Evolutionary conservation across 2,888 invertebrate genomes (phyloP).

Genomic region (Trichogramma evanescens): DNA sequence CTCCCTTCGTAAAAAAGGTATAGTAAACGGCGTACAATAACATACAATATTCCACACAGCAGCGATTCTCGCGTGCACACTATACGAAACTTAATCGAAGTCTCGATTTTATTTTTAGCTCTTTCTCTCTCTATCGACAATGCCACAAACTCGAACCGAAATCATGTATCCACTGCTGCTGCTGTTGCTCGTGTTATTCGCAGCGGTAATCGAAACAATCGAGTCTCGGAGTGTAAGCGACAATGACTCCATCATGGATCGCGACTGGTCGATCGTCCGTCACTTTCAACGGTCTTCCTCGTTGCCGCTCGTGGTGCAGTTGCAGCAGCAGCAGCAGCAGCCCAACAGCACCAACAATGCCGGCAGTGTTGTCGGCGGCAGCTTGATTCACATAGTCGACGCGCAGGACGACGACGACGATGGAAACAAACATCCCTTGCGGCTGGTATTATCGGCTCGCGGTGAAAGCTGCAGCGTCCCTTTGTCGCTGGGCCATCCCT

Average conservation of each 20-base stretch:
- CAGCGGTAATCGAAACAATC: not conserved
- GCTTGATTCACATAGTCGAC: slow-evolving; percentile 5
- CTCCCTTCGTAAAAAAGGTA: too few relatives aligned
- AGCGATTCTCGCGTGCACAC: too few relatives aligned
- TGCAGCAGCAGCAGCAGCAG: too few relatives aligned
- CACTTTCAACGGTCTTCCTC: not conserved
- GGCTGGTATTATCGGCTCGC: not conserved
- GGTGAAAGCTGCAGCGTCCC: not conserved
- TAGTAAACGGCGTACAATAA: too few relatives aligned
- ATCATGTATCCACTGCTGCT: not conserved
- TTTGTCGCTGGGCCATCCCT: not conserved
- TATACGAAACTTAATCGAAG: too few relatives aligned
- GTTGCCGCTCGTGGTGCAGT: not conserved
- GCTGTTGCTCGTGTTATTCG: too few relatives aligned
- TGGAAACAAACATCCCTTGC: not conserved
- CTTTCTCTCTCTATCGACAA: too few relatives aligned
- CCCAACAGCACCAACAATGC: too few relatives aligned
- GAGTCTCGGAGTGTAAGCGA: not conserved
- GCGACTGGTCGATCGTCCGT: slow-evolving; percentile 1
- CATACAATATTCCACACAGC: too few relatives aligned
- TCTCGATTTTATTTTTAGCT: too few relatives aligned
- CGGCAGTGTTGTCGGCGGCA: not conserved
- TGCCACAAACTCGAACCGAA: not conserved
- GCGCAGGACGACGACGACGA: not conserved
- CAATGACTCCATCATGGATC: not conserved